Evolutionary conservation across 2,113 vertebrate species (phyloP).

Genomic region (Phalacrocorax brasilianus): DNA sequence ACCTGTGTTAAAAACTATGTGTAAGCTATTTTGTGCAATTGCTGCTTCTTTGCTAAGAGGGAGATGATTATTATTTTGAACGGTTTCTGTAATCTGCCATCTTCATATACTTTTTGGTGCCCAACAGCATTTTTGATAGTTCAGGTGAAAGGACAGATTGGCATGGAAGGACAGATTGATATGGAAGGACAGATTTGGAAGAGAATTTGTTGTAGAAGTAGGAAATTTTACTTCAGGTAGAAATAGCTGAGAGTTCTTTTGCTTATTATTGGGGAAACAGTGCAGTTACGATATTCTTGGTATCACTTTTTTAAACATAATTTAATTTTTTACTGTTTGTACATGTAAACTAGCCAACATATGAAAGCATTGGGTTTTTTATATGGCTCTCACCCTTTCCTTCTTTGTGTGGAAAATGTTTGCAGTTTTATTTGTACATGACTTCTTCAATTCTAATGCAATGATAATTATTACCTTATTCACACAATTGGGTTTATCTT

Average conservation of each 20-base stretch:
- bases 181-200: not conserved
- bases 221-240: not conserved
- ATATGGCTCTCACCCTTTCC: rapidly evolving
- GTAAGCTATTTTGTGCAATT: not conserved
- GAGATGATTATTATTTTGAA: not conserved
- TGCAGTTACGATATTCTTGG: not conserved
- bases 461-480: not conserved
- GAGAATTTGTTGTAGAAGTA: not conserved
- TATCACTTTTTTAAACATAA: not conserved
- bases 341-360: not conserved
- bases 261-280: not conserved
- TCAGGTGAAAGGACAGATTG: not conserved
- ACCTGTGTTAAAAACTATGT: not conserved
- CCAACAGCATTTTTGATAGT: not conserved
- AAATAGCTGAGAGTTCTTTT: not conserved
- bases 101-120: not conserved
- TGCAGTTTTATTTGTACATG: not conserved
- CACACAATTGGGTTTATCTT: not conserved
- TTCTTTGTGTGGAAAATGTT: not conserved
- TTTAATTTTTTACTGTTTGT: not conserved
- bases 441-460: not conserved
- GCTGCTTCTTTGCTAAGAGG: not conserved
- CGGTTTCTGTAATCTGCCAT: not conserved
- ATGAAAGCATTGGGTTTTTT: not conserved
- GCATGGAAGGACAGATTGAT: not conserved